These are phyloP conservation scores for Muscicapa comitata DNA, from an alignment of 2,797 vertebrate species.

Conservation along the genomic window DNA sequence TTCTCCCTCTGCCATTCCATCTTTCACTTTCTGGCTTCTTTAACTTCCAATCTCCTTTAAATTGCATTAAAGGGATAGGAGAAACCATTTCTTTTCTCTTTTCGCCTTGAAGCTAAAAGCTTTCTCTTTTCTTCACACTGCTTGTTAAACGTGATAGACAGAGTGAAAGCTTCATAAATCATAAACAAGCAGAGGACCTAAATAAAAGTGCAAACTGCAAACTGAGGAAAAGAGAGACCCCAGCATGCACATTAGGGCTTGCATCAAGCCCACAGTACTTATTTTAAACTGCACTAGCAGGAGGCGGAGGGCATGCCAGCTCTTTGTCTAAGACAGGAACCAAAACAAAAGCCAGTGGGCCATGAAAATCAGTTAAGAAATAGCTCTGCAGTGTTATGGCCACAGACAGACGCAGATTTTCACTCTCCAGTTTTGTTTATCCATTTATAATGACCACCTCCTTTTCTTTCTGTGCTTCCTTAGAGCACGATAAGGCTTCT, in stretches of 20 bases:
- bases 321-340: not conserved
- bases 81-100: conserved; percentile 33
- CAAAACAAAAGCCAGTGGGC: not conserved
- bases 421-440: not conserved
- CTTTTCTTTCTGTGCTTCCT: not conserved
- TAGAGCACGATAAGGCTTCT: not conserved
- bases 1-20: not conserved
- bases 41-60: conserved; percentile 55
- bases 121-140: conserved; percentile 54
- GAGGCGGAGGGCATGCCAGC: not conserved
- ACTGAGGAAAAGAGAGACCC: not conserved
- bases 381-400: not conserved
- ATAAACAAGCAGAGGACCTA: conserved; percentile 61
- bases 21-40: conserved; percentile 47
- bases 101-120: conserved; percentile 54
- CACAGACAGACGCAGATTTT: not conserved
- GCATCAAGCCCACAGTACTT: not conserved
- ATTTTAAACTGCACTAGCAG: not conserved
- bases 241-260: not conserved
- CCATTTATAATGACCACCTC: not conserved
- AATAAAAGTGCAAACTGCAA: conserved; percentile 27
- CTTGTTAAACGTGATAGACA: conserved; percentile 51
- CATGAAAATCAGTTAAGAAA: not conserved
- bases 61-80: conserved; percentile 48
- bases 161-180: conserved; percentile 67